Evolutionary conservation across 2,797 vertebrate species (phyloP).

Genomic region (Melanotaenia parkinsoni): DNA sequence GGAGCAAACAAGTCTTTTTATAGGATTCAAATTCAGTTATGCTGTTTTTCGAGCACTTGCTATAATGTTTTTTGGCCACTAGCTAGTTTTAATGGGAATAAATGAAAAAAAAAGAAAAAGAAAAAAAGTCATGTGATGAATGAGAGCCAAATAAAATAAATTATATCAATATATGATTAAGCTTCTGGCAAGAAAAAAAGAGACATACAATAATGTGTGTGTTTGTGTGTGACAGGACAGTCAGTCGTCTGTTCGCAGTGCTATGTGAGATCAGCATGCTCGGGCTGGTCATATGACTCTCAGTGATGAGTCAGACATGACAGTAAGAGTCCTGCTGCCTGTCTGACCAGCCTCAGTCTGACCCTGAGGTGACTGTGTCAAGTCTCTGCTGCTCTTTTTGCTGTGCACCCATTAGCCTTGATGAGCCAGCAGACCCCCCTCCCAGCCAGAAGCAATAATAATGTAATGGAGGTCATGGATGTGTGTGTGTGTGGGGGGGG

Average conservation of each 20-base stretch:
- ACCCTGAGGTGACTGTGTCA: conserved; percentile 48
- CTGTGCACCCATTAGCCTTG: conserved; percentile 38
- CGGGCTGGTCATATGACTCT: conserved; percentile 60
- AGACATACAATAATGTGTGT: conserved; percentile 25
- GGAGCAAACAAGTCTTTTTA: background rate
- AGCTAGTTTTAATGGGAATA: background rate
- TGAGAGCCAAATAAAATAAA: conserved; percentile 26
- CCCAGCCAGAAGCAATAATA: conserved; percentile 52
- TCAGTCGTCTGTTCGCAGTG: conserved; percentile 51
- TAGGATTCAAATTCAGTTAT: background rate
- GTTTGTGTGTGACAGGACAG: conserved; percentile 24
- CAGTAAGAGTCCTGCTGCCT: conserved; percentile 50
- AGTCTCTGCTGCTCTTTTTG: conserved; percentile 40
- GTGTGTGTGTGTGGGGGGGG: too few species aligned
- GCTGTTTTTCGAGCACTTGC: conserved; percentile 4
- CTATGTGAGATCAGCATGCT: conserved; percentile 44
- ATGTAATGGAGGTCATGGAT: conserved; percentile 63
- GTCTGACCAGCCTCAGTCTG: conserved; percentile 40
- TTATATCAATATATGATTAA: conserved; percentile 13
- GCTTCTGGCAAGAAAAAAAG: conserved; percentile 39
- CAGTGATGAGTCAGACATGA: conserved; percentile 65
- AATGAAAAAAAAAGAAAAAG: background rate
- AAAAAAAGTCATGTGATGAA: conserved; percentile 9
- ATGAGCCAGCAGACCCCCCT: conserved; percentile 21
- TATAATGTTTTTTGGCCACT: background rate